Conservation (phyloP, 2,797 vertebrate genomes). For the Rhinatrema bivittatum region DNA sequence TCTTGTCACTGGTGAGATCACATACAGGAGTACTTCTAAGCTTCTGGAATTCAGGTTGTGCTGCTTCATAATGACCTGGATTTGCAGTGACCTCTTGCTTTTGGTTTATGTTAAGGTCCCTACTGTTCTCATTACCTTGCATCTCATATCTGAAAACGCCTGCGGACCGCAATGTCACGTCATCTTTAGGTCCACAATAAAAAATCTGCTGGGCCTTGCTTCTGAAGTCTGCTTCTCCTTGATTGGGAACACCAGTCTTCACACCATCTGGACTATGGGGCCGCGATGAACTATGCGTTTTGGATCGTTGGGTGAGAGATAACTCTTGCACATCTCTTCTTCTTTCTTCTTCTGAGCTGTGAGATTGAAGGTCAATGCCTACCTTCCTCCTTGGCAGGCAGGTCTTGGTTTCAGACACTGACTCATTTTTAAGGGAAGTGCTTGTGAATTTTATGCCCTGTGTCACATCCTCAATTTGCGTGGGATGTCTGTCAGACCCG, state of each 20-base stretch:
- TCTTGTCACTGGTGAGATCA: slow-evolving; percentile 58
- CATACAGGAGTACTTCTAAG: slow-evolving; percentile 32
- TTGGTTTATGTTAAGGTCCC: accelerated
- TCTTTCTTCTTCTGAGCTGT: slow-evolving; percentile 18
- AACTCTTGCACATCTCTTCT: background rate
- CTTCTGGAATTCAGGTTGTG: slow-evolving; percentile 19
- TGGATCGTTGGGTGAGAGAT: slow-evolving; percentile 17
- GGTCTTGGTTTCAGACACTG: slow-evolving; percentile 3
- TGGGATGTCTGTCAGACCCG: background rate
- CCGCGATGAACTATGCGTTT: slow-evolving; percentile 2
- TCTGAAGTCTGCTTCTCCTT: slow-evolving; percentile 20
- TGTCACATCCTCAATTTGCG: background rate
- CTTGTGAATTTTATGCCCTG: background rate
- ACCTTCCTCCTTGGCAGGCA: slow-evolving; percentile 8
- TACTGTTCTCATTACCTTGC: background rate
- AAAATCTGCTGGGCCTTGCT: slow-evolving; percentile 37
- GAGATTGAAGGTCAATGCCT: slow-evolving; percentile 5
- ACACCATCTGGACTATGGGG: slow-evolving; percentile 10
- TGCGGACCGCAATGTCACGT: background rate
- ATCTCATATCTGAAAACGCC: slow-evolving; percentile 13
- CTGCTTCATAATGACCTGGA: slow-evolving; percentile 1
- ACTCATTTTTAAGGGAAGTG: background rate
- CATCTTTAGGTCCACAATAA: slow-evolving; percentile 54
- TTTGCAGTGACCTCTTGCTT: slow-evolving; percentile 5
- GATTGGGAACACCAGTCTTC: background rate